Percentiles rank a stretch among this genome's conserved stretches.
Evolutionary conservation across 2,888 invertebrate species (phyloP).

Genomic region (Tuta absoluta): DNA sequence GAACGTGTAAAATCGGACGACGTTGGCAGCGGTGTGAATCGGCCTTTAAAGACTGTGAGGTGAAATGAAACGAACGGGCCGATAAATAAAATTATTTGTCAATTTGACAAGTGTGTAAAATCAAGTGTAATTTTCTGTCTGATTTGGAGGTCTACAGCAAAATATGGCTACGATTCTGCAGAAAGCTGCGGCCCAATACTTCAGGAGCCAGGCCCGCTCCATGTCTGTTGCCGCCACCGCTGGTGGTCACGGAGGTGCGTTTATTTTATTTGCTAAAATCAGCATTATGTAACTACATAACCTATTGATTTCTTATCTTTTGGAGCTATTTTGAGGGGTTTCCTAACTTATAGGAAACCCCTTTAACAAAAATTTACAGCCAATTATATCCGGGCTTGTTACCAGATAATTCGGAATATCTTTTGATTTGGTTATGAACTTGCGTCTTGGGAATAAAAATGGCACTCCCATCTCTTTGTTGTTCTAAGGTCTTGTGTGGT

Average conservation of each 20-base stretch:
- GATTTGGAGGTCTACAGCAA: constrained; percentile 30
- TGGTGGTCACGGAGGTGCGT: constrained; percentile 72
- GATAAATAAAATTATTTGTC: not conserved
- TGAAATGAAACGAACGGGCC: not conserved
- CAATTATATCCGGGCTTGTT: not conserved
- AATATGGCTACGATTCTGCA: constrained; percentile 75
- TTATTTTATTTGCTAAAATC: constrained; percentile 33
- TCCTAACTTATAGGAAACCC: too few species aligned
- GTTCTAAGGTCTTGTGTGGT: too few species aligned
- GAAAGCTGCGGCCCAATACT: constrained; percentile 69
- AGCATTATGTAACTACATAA: constrained; percentile 75
- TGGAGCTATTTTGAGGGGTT: not conserved
- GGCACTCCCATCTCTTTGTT: too few species aligned
- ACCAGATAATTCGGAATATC: too few species aligned
- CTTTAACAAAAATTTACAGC: not conserved
- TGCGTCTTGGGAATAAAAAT: too few species aligned
- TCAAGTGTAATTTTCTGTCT: not conserved
- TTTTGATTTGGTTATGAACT: too few species aligned
- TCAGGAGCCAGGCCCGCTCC: constrained; percentile 70
- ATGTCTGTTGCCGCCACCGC: constrained; percentile 68
- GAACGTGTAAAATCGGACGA: not conserved
- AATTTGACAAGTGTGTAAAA: not conserved
- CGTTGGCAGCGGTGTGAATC: not conserved
- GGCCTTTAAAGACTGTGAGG: not conserved
- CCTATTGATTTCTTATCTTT: constrained; percentile 57